Conservation (phyloP, 2,113 vertebrate species). For the Apteryx mantelli region DNA sequence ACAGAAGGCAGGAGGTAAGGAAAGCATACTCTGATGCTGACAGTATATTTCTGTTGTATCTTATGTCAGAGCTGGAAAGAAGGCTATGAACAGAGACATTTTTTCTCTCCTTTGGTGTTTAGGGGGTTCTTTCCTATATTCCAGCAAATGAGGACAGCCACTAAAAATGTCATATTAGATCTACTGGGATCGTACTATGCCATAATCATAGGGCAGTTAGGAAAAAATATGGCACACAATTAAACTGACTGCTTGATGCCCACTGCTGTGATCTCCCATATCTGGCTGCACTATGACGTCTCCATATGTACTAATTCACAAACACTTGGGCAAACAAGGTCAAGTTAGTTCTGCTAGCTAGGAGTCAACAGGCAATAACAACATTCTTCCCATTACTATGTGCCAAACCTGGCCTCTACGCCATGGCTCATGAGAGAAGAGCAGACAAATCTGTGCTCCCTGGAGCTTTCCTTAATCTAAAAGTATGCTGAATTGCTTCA, state of each 20-base stretch:
- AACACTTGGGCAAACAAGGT: neutral
- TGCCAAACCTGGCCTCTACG: neutral
- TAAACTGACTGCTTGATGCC: neutral
- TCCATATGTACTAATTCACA: neutral
- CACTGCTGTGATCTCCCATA: neutral
- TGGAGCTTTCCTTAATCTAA: neutral
- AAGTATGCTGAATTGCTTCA: neutral
- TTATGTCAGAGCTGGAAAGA: neutral
- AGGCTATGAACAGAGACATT: neutral
- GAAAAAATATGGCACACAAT: neutral
- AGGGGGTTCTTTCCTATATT: neutral
- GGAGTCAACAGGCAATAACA: neutral
- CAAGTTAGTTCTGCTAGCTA: neutral
- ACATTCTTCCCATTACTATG: neutral
- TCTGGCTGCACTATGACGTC: rapidly evolving
- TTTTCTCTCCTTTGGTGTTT: neutral
- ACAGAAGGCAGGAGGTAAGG: neutral
- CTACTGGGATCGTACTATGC: neutral
- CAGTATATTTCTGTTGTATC: neutral
- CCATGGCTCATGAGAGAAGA: neutral
- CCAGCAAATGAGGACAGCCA: neutral
- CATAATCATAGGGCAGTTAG: neutral
- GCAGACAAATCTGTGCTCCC: neutral
- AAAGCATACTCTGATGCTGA: neutral
- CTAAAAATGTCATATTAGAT: neutral